Evolutionary conservation across 2,888 invertebrate genomes (phyloP).

Genomic region (Gastrophysa polygoni): DNA sequence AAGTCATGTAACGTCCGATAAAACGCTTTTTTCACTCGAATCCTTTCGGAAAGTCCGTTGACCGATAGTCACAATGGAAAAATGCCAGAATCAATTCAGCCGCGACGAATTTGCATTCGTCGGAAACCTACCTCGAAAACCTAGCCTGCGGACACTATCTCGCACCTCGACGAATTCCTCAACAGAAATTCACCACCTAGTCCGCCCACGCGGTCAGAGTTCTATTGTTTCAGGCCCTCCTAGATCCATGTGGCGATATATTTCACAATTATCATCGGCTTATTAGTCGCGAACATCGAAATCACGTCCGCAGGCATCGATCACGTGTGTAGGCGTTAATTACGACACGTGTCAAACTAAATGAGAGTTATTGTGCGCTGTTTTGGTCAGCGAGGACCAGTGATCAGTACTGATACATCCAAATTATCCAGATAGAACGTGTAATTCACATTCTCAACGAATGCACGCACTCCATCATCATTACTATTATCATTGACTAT

Average conservation of each 20-base stretch:
- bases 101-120: not conserved
- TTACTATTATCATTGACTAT: too few species aligned
- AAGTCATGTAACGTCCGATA: too few species aligned
- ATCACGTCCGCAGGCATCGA: conserved; percentile 23
- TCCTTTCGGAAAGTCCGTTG: too few species aligned
- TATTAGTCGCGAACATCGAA: conserved; percentile 24
- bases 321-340: conserved; percentile 24
- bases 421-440: conserved; percentile 22
- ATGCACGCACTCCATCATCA: too few species aligned
- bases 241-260: conserved; percentile 9
- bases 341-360: conserved; percentile 30
- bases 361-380: conserved; percentile 27
- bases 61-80: too few species aligned
- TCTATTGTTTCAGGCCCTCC: not conserved
- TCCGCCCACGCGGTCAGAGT: not conserved
- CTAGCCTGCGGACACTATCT: not conserved
- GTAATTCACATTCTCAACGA: too few species aligned
- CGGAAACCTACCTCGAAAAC: not conserved
- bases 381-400: not conserved
- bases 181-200: not conserved
- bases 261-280: conserved; percentile 27
- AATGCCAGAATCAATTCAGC: not conserved
- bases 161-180: not conserved
- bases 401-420: conserved; percentile 20
- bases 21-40: too few species aligned